Evolutionary conservation across 2,888 invertebrate species (phyloP).

Genomic region (Polyommatus icarus): DNA sequence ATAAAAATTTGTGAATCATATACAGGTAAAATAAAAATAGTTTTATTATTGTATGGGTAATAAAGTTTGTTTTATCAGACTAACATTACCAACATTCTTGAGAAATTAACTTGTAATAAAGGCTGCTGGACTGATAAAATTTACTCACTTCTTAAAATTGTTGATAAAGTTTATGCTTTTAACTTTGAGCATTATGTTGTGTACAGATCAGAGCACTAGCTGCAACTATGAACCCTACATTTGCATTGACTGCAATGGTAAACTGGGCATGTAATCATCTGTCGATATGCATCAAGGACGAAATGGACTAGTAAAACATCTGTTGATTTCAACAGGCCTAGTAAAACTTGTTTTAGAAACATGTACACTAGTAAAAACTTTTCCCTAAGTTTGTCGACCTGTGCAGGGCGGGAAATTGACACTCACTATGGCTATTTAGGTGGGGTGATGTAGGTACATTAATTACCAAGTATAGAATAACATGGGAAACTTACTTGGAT

Average conservation of each 20-base stretch:
- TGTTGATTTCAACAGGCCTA: constrained; percentile 44
- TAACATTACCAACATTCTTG: background rate
- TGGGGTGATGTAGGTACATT: background rate
- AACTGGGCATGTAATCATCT: constrained; percentile 45
- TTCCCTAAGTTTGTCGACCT: constrained; percentile 32
- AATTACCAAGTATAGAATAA: constrained; percentile 33
- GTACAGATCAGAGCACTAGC: background rate
- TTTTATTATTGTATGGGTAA: no score
- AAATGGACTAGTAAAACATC: constrained; percentile 52
- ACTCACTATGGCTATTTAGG: constrained; percentile 40
- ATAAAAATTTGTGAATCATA: background rate
- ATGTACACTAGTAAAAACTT: constrained; percentile 37
- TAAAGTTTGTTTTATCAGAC: background rate
- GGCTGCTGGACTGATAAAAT: background rate
- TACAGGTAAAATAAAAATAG: no score
- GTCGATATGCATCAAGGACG: constrained; percentile 57
- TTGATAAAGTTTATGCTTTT: constrained; percentile 6
- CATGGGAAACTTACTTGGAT: constrained; percentile 61
- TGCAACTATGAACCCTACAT: background rate
- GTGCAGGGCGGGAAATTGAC: constrained; percentile 35
- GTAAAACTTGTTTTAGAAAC: constrained; percentile 39
- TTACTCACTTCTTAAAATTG: constrained; percentile 27
- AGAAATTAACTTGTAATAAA: background rate
- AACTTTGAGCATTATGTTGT: constrained; percentile 23
- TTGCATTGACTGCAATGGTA: constrained; percentile 32